Percentiles rank a stretch among this genome's conserved stretches.
phyloP scores from a whole-genome alignment of 2,888 invertebrate species.

The Zonitis immaculata region DNA sequence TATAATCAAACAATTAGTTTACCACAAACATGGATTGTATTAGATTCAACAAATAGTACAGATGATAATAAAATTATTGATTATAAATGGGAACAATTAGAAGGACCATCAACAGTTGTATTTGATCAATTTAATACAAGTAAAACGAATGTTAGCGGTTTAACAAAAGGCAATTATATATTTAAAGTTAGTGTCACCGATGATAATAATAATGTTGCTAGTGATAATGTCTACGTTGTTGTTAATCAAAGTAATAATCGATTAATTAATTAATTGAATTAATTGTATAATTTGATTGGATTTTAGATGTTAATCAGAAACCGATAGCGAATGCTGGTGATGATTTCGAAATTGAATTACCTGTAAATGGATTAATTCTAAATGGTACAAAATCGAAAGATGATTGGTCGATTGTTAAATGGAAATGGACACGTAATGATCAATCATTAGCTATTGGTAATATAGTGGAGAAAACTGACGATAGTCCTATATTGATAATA shows the following conservation, averaged over 20 bases:
- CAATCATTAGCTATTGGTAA: conserved; percentile 78
- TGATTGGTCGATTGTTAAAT: conserved; percentile 79
- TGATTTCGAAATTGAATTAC: conserved; percentile 72
- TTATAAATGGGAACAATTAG: conserved; percentile 80
- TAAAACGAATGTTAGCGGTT: conserved; percentile 69
- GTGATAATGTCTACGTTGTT: conserved; percentile 66
- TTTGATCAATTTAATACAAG: conserved; percentile 43
- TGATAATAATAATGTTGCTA: conserved; percentile 77
- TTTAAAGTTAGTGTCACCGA: conserved; percentile 79
- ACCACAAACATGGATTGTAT: conserved; percentile 72
- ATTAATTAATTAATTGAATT: conserved; percentile 5
- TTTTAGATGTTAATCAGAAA: conserved; percentile 78
- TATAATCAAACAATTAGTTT: conserved; percentile 68
- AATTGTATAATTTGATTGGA: no score
- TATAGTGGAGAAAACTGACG: conserved; percentile 66
- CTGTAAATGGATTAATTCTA: conserved; percentile 68
- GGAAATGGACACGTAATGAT: conserved; percentile 76
- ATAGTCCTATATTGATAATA: conserved; percentile 71
- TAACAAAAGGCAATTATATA: conserved; percentile 80
- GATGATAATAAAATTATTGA: conserved; percentile 80
- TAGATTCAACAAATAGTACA: conserved; percentile 68
- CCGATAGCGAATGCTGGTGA: conserved; percentile 88
- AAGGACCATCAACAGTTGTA: conserved; percentile 60
- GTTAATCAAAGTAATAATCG: conserved; percentile 73
- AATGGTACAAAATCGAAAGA: conserved; percentile 84